phyloP scores from a whole-genome alignment of 2,797 vertebrate genomes.

The Falco rusticolus region DNA sequence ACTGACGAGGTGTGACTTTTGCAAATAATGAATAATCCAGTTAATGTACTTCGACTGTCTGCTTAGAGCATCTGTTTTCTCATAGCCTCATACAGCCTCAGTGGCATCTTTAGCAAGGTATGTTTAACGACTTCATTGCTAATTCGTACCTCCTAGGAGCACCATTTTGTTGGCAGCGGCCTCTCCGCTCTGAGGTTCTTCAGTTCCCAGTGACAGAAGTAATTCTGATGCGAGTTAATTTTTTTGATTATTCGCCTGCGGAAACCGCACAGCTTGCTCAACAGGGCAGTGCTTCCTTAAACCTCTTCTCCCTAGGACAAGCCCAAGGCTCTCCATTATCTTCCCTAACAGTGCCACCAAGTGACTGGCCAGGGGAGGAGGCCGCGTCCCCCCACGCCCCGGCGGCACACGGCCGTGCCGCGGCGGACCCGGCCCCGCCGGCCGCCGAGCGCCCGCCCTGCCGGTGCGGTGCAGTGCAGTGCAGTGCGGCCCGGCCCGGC shows the following conservation, averaged over 20 bases:
- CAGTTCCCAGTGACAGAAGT: neutral
- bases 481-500: no score
- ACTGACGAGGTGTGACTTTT: neutral
- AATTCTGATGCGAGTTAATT: neutral
- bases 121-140: neutral
- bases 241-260: neutral
- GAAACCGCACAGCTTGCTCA: neutral
- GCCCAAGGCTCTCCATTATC: neutral
- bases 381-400: neutral
- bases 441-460: neutral
- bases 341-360: slow-evolving; percentile 9
- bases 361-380: neutral
- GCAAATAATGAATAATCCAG: neutral
- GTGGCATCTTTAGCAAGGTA: neutral
- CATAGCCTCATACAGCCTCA: neutral
- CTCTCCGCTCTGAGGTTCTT: neutral
- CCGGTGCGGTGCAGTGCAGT: no score
- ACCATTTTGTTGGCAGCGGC: neutral
- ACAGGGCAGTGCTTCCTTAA: no score
- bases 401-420: neutral
- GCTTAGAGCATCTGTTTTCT: neutral
- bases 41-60: neutral
- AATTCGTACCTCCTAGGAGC: neutral
- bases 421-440: neutral
- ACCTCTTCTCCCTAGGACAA: neutral